phyloP scores from a whole-genome alignment of 1,140 invertebrate genomes.

The Pseudomyrmex dendroicus region DNA sequence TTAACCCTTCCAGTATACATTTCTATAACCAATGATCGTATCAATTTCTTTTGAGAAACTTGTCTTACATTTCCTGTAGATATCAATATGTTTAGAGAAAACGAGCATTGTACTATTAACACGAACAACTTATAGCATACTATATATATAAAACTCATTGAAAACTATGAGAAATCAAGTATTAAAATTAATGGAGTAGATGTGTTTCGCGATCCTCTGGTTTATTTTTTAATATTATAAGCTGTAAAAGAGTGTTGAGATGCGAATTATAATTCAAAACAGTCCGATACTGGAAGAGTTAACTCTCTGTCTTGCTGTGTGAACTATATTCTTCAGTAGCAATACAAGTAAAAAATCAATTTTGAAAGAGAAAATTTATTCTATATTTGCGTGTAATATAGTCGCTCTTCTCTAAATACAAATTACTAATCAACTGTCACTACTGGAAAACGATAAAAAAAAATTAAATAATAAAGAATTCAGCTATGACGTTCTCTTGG shows the following conservation, averaged over 20 bases:
- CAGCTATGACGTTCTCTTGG: no score
- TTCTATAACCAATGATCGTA: not conserved
- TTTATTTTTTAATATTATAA: constrained; percentile 12
- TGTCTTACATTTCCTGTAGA: not conserved
- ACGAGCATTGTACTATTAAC: not conserved
- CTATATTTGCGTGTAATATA: not conserved
- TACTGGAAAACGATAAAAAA: no score
- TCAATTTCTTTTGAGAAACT: not conserved
- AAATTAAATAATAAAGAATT: no score
- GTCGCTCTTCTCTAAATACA: constrained; percentile 14
- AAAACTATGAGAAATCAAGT: not conserved
- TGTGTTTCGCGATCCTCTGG: not conserved
- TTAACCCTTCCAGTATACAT: constrained; percentile 37
- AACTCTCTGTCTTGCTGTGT: constrained; percentile 20
- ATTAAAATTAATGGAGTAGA: constrained; percentile 6
- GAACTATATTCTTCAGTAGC: not conserved
- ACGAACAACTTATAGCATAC: constrained; percentile 12
- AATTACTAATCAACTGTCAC: not conserved
- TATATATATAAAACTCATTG: not conserved
- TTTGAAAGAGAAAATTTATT: not conserved
- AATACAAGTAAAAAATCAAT: not conserved
- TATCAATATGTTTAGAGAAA: not conserved
- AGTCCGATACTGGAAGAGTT: constrained; percentile 29
- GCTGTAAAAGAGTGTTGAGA: no score
- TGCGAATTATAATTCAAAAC: not conserved